Conservation (phyloP, 2,113 vertebrate species). For the Salminus brasiliensis region DNA sequence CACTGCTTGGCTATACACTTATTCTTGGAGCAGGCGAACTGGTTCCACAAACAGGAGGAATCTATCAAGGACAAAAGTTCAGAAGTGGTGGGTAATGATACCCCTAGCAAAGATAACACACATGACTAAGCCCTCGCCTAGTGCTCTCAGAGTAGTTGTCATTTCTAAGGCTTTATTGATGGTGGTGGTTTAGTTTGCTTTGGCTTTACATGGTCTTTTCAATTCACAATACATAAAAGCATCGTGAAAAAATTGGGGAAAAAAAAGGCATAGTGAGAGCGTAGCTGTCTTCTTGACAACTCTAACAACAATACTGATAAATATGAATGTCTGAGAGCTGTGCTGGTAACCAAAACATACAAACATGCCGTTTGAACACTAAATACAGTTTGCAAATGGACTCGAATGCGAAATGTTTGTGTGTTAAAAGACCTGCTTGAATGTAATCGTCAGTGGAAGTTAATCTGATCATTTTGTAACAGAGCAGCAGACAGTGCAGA, state of each 20-base stretch:
- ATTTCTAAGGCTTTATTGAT: conserved; percentile 2
- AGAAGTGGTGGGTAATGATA: conserved; percentile 41
- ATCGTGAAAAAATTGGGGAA: too few species aligned
- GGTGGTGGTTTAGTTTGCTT: not conserved
- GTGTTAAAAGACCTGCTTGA: not conserved
- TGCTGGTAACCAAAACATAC: not conserved
- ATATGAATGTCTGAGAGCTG: not conserved
- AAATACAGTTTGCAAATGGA: not conserved
- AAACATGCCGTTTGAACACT: not conserved
- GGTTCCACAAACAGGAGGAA: conserved; percentile 95
- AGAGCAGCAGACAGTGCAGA: not conserved
- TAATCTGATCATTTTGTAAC: not conserved
- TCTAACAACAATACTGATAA: not conserved
- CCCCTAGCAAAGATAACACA: not conserved
- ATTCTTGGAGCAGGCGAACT: conserved; percentile 93
- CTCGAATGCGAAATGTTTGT: not conserved
- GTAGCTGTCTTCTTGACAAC: not conserved
- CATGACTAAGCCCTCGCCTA: not conserved
- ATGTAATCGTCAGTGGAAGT: not conserved
- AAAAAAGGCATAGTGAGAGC: too few species aligned
- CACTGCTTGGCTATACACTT: conserved; percentile 97
- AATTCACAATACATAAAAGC: not conserved
- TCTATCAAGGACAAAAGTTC: conserved; percentile 73
- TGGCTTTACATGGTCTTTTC: conserved; percentile 10
- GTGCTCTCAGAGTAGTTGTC: not conserved